phyloP scores from a whole-genome alignment of 2,797 vertebrate genomes.

The Cheirogaleus major region DNA sequence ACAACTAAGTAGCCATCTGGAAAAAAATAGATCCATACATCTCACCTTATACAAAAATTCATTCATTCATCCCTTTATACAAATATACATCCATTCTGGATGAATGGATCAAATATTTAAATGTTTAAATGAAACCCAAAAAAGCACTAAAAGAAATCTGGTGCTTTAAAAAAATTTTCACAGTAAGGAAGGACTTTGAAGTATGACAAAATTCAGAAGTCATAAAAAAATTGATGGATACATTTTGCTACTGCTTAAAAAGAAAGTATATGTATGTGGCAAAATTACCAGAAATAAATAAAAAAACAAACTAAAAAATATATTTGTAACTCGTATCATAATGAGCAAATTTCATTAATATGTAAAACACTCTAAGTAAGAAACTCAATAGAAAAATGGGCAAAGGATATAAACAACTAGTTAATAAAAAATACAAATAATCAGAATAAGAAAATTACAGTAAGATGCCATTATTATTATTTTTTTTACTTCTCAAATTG shows the following conservation, averaged over 20 bases:
- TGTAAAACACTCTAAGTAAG: background rate
- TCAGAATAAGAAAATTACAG: background rate
- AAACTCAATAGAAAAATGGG: background rate
- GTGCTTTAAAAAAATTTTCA: background rate
- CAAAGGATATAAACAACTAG: background rate
- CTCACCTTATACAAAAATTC: too few relatives aligned
- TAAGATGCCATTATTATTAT: background rate
- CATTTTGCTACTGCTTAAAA: background rate
- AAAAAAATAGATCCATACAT: background rate
- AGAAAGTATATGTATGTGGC: background rate
- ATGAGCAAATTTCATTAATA: slow-evolving; percentile 1
- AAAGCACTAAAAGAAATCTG: background rate
- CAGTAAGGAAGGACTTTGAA: background rate
- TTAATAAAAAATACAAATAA: background rate
- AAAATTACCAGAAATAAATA: background rate
- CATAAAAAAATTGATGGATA: background rate
- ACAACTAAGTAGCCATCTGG: background rate
- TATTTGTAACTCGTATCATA: background rate
- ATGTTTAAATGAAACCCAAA: background rate
- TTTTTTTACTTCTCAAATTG: background rate
- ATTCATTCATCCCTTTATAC: too few relatives aligned
- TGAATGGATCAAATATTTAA: background rate
- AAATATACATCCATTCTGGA: too few relatives aligned
- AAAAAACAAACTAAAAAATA: slow-evolving; percentile 14
- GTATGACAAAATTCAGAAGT: background rate